Evolutionary conservation across 2,113 vertebrate genomes (phyloP).

Genomic region (Acanthisitta chloris): DNA sequence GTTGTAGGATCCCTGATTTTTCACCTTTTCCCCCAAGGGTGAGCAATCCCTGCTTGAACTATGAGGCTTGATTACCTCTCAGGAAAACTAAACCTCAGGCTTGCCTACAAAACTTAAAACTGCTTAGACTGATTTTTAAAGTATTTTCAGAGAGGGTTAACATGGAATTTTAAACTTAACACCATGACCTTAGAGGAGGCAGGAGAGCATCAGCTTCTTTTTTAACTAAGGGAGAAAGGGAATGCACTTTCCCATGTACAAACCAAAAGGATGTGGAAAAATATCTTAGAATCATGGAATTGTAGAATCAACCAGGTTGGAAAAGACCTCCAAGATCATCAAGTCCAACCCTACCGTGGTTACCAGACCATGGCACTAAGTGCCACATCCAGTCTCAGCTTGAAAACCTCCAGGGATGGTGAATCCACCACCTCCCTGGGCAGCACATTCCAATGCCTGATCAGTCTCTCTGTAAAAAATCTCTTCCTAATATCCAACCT

Average conservation of each 20-base stretch:
- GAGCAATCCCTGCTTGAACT: neutral
- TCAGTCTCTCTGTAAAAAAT: no score
- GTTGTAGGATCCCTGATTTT: neutral
- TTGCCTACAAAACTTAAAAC: neutral
- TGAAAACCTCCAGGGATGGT: no score
- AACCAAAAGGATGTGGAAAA: neutral
- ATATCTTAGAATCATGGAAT: no score
- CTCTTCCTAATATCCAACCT: no score
- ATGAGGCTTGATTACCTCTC: neutral
- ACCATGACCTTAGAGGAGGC: rapidly evolving
- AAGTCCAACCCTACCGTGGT: no score
- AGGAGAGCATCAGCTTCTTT: neutral
- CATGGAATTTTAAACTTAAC: neutral
- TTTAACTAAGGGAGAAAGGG: neutral
- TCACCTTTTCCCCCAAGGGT: neutral
- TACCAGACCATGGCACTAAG: no score
- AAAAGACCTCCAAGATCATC: no score
- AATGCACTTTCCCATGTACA: neutral
- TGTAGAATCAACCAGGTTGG: no score
- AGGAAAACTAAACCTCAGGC: neutral
- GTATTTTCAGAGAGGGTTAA: neutral
- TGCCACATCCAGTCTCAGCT: no score
- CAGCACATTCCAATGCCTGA: no score
- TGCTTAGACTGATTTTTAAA: neutral
- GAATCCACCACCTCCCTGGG: no score